Evolutionary conservation across 2,113 vertebrate genomes (phyloP).

Genomic region (Ovibos moschatus): DNA sequence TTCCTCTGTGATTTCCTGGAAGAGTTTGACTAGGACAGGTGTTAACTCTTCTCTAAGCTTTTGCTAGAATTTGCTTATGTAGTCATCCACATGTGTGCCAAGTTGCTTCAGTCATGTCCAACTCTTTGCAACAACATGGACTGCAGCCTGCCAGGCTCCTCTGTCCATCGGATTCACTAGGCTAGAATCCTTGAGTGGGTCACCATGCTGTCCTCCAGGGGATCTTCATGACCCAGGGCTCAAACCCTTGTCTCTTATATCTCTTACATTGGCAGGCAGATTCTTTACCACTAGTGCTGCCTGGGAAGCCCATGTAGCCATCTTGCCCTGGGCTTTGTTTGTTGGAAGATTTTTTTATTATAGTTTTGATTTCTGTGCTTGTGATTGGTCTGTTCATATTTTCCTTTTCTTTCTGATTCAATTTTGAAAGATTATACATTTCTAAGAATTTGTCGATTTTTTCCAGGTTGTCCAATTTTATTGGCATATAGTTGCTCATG

Average conservation of each 20-base stretch:
- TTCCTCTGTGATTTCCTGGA: not conserved
- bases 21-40: not conserved
- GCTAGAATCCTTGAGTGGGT: not conserved
- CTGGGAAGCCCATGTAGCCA: not conserved
- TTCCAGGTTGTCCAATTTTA: not conserved
- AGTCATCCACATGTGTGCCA: not conserved
- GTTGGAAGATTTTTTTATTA: not conserved
- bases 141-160: not conserved
- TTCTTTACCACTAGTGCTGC: not conserved
- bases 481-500: not conserved
- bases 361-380: not conserved
- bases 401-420: not conserved
- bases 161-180: fast-evolving
- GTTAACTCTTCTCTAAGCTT: not conserved
- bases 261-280: not conserved
- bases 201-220: not conserved
- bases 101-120: fast-evolving
- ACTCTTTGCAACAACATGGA: not conserved
- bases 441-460: not conserved
- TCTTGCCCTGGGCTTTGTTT: not conserved
- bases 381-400: not conserved
- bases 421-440: not conserved
- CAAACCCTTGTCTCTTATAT: fast-evolving
- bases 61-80: not conserved
- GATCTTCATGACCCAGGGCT: not conserved